phyloP scores from a whole-genome alignment of 2,113 vertebrate species.

The Austrofundulus limnaeus region DNA sequence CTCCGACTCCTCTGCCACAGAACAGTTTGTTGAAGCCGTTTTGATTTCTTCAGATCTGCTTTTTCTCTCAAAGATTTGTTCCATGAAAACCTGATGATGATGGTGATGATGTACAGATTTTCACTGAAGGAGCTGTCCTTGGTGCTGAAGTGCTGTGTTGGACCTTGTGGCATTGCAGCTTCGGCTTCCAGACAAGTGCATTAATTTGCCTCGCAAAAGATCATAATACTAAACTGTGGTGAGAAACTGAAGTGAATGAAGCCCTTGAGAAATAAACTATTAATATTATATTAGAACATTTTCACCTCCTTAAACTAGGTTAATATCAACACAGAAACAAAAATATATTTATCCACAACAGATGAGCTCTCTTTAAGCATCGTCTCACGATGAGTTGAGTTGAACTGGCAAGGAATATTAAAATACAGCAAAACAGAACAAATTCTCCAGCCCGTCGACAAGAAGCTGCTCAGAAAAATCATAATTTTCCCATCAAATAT shows the following conservation, averaged over 20 bases:
- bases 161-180: not conserved
- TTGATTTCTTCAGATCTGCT: not conserved
- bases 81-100: not conserved
- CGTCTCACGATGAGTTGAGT: too few species aligned
- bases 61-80: not conserved
- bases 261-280: not conserved
- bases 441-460: too few species aligned
- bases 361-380: too few species aligned
- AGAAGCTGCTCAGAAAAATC: too few species aligned
- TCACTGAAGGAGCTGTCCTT: slow-evolving; percentile 57
- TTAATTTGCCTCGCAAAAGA: slow-evolving; percentile 1
- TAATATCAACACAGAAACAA: too few species aligned
- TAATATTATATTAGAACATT: not conserved
- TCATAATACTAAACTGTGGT: not conserved
- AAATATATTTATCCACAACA: too few species aligned
- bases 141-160: slow-evolving; percentile 46
- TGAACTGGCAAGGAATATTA: too few species aligned
- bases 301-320: too few species aligned
- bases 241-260: not conserved
- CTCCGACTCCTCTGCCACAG: slow-evolving; percentile 17
- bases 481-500: too few species aligned
- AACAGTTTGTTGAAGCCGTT: not conserved
- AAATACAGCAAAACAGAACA: too few species aligned
- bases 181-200: not conserved
- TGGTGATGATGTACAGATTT: not conserved